phyloP scores from a whole-genome alignment of 2,888 invertebrate species.

The Monopis laevigella region DNA sequence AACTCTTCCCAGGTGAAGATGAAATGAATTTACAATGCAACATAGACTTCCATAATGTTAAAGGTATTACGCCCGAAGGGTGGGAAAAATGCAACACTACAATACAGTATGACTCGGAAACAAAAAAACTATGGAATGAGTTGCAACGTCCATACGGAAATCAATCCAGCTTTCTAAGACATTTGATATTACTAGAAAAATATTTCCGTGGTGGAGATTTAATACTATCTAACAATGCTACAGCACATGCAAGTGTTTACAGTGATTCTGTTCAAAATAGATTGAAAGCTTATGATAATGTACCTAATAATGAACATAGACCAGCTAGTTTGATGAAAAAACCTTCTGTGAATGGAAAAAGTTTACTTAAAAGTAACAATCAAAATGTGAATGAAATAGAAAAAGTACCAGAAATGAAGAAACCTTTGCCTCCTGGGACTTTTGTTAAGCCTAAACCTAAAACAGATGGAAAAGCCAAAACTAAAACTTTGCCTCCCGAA shows the following conservation, averaged over 20 bases:
- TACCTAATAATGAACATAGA: constrained; percentile 39
- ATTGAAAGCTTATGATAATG: constrained; percentile 78
- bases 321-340: constrained; percentile 51
- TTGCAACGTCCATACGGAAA: constrained; percentile 88
- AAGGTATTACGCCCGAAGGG: constrained; percentile 80
- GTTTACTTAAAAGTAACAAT: constrained; percentile 50
- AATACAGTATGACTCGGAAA: constrained; percentile 85
- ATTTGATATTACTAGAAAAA: constrained; percentile 82
- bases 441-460: constrained; percentile 34
- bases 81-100: constrained; percentile 85
- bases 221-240: constrained; percentile 76
- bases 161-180: constrained; percentile 85
- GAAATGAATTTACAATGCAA: constrained; percentile 81
- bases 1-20: constrained; percentile 84
- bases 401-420: constrained; percentile 28
- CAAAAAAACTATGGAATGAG: constrained; percentile 82
- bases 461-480: constrained; percentile 35
- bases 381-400: constrained; percentile 28
- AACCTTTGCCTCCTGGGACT: constrained; percentile 45
- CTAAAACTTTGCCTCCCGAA: constrained; percentile 62
- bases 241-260: constrained; percentile 79
- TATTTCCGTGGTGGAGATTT: constrained; percentile 85
- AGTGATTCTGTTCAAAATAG: constrained; percentile 83
- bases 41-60: constrained; percentile 76
- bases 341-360: constrained; percentile 44